Evolutionary conservation across 2,113 vertebrate genomes (phyloP).

Genomic region (Grantiella picta): DNA sequence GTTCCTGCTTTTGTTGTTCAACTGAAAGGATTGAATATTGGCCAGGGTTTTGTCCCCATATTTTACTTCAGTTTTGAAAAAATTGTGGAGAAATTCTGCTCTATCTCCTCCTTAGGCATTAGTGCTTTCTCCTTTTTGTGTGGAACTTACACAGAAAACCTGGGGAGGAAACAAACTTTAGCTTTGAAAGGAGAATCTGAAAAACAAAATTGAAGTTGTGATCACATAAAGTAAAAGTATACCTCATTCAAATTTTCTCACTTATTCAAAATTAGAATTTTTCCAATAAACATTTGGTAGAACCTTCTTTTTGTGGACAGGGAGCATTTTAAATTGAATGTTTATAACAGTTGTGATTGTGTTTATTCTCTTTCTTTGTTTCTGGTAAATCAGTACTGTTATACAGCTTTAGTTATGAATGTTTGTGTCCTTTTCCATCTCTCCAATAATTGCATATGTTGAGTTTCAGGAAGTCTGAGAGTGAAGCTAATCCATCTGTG

Average conservation of each 20-base stretch:
- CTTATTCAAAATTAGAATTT: not conserved
- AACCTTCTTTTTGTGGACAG: not conserved
- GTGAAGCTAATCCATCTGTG: not conserved
- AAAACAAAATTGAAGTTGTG: not conserved
- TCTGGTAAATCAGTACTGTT: not conserved
- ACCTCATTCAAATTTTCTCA: not conserved
- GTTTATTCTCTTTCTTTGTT: not conserved
- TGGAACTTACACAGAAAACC: not conserved
- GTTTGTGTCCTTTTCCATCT: not conserved
- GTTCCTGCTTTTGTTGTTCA: not conserved
- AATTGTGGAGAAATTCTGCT: not conserved
- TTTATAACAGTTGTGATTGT: not conserved
- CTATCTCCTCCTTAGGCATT: not conserved
- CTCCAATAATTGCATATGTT: not conserved
- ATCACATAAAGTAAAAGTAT: not conserved
- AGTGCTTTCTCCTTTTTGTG: not conserved
- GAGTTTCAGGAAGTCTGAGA: not conserved
- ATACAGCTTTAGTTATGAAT: not conserved
- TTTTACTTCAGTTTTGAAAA: not conserved
- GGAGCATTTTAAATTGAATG: not conserved
- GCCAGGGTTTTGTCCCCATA: not conserved
- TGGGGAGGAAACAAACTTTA: not conserved
- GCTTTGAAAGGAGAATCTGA: not conserved
- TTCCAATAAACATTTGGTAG: not conserved
- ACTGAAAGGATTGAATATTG: not conserved